Conservation (phyloP, 1,140 invertebrate genomes). For the Dendrolimus punctatus region DNA sequence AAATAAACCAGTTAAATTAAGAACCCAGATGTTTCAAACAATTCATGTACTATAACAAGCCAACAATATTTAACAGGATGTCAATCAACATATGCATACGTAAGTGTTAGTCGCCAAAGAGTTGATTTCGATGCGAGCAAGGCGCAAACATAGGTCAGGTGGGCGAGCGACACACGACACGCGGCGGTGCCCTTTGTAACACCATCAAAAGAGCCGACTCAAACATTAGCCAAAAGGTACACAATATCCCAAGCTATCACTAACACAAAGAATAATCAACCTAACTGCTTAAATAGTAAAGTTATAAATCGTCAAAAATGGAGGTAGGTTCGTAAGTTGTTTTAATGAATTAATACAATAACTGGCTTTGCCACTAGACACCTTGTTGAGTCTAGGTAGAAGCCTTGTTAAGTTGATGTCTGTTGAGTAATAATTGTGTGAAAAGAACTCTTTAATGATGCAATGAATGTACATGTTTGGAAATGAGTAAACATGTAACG, state of each 20-base stretch:
- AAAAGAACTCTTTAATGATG: conserved; percentile 9
- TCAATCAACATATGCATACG: background rate
- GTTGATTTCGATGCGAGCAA: conserved; percentile 20
- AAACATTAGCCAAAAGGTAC: conserved; percentile 27
- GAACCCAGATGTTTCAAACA: background rate
- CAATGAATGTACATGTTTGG: conserved; percentile 1
- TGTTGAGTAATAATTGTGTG: conserved; percentile 21
- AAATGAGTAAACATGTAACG: background rate
- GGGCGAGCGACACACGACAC: conserved; percentile 45
- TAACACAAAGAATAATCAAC: conserved; percentile 1
- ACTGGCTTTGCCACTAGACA: conserved; percentile 37
- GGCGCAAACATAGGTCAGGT: conserved; percentile 49
- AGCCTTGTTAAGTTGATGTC: conserved; percentile 21
- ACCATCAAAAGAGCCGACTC: conserved; percentile 48
- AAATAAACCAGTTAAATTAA: too few relatives aligned
- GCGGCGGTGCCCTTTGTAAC: conserved; percentile 44
- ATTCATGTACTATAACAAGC: background rate
- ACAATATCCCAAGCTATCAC: conserved; percentile 8
- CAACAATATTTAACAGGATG: conserved; percentile 10
- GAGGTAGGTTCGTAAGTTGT: too few relatives aligned
- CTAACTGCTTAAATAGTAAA: background rate
- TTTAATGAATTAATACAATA: background rate
- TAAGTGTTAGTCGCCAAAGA: background rate
- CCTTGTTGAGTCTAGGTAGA: conserved; percentile 40
- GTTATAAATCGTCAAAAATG: too few relatives aligned